These are phyloP conservation scores for Drosophila sechellia DNA, from an alignment of 1,140 invertebrate genomes.

Conservation along the genomic window DNA sequence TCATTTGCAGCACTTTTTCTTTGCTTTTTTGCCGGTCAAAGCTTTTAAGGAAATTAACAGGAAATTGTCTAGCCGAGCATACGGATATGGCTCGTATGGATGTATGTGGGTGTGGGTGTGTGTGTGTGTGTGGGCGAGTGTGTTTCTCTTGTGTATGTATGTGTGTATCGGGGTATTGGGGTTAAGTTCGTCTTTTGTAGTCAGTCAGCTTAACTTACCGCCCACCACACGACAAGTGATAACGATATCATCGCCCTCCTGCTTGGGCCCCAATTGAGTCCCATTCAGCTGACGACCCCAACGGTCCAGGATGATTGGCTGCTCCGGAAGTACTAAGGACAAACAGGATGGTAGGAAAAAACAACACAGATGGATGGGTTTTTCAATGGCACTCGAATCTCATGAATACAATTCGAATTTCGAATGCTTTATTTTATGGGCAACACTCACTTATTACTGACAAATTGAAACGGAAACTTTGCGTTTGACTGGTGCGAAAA, in stretches of 20 bases:
- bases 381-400: conserved; percentile 17
- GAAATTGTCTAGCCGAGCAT: conserved; percentile 80
- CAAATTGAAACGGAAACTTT: conserved; percentile 94
- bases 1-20: conserved; percentile 57
- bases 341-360: conserved; percentile 4
- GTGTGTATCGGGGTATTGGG: conserved; percentile 36
- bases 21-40: conserved; percentile 62
- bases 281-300: conserved; percentile 90
- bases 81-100: conserved; percentile 65
- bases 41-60: conserved; percentile 84
- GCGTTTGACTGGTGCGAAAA: conserved; percentile 93
- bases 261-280: conserved; percentile 90
- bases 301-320: conserved; percentile 92
- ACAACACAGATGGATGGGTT: conserved; percentile 2
- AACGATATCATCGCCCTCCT: conserved; percentile 89
- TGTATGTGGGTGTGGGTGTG: conserved; percentile 15
- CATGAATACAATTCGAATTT: conserved; percentile 26
- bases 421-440: conserved; percentile 24
- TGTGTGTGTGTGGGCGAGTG: conserved; percentile 5
- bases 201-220: conserved; percentile 84
- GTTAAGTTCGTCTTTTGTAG: conserved; percentile 52
- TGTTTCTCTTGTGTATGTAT: conserved; percentile 8
- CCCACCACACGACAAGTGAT: conserved; percentile 87
- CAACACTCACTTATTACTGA: conserved; percentile 93
- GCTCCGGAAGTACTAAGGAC: conserved; percentile 91